A percentile compares a stretch with the other conserved stretches of the same genome.
Evolutionary conservation across 2,888 invertebrate genomes (phyloP).

Genomic region (Argyresthia goedartella): DNA sequence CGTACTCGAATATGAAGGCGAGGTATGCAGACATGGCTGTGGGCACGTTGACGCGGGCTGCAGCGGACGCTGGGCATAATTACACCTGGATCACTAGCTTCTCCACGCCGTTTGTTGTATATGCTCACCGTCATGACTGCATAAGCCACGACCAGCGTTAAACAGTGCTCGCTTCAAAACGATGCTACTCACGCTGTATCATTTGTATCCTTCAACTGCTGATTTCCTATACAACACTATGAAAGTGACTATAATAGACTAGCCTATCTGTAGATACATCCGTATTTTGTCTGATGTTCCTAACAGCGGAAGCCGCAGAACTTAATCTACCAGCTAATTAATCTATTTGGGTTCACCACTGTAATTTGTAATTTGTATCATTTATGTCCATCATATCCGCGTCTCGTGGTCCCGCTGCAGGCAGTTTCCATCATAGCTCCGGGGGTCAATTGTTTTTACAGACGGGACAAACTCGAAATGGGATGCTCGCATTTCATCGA

Average conservation of each 20-base stretch:
- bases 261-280: no score
- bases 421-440: conserved; percentile 59
- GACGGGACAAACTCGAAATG: not conserved
- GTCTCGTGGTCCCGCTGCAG: conserved; percentile 40
- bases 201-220: conserved; percentile 59
- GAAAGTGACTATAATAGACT: no score
- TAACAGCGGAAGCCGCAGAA: no score
- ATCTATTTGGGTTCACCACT: no score
- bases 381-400: no score
- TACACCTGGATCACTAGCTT: conserved; percentile 67
- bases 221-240: no score
- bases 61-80: conserved; percentile 59
- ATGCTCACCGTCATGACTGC: conserved; percentile 63
- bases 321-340: no score
- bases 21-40: conserved; percentile 86
- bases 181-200: conserved; percentile 22
- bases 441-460: conserved; percentile 33
- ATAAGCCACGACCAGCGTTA: conserved; percentile 38
- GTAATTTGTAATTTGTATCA: no score
- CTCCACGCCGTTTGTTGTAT: conserved; percentile 64
- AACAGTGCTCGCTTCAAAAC: conserved; percentile 22
- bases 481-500: conserved; percentile 7
- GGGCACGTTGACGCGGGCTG: conserved; percentile 67
- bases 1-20: conserved; percentile 93
- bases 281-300: no score